phyloP scores from a whole-genome alignment of 1,140 invertebrate species.

The Apolygus lucorum region DNA sequence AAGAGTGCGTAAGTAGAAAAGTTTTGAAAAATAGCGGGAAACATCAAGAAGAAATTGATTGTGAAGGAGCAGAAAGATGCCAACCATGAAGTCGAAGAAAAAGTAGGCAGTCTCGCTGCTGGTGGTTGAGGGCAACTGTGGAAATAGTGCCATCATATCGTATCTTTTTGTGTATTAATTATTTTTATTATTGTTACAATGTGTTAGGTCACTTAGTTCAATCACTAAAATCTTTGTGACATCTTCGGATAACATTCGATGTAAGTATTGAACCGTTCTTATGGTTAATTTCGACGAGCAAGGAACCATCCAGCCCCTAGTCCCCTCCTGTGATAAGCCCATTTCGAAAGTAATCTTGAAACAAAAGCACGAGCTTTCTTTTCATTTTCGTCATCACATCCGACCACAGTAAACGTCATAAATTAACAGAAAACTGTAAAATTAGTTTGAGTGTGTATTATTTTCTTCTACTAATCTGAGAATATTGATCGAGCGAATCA shows the following conservation, averaged over 20 bases:
- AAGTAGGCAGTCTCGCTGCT: not conserved
- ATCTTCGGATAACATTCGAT: no score
- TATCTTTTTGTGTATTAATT: conserved; percentile 4
- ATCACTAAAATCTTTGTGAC: no score
- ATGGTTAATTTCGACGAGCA: no score
- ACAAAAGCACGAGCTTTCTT: conserved; percentile 5
- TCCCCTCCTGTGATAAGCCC: not conserved
- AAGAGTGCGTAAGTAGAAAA: no score
- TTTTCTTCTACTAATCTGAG: no score
- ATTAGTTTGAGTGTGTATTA: no score
- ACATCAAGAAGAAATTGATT: not conserved
- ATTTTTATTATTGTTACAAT: conserved; percentile 9
- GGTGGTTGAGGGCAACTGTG: conserved; percentile 7
- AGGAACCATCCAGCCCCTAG: not conserved
- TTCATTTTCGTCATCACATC: not conserved
- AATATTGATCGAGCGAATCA: not conserved
- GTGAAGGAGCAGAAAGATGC: not conserved
- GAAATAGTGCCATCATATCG: conserved; percentile 6
- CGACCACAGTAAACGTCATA: not conserved
- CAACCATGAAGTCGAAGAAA: no score
- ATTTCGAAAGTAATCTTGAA: not conserved
- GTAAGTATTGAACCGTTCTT: no score
- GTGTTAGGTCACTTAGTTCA: not conserved
- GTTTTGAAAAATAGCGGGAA: no score
- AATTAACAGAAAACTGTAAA: no score